These are phyloP conservation scores for Ptychoptera contaminata DNA, from an alignment of 2,888 invertebrate species.

Conservation along the genomic window DNA sequence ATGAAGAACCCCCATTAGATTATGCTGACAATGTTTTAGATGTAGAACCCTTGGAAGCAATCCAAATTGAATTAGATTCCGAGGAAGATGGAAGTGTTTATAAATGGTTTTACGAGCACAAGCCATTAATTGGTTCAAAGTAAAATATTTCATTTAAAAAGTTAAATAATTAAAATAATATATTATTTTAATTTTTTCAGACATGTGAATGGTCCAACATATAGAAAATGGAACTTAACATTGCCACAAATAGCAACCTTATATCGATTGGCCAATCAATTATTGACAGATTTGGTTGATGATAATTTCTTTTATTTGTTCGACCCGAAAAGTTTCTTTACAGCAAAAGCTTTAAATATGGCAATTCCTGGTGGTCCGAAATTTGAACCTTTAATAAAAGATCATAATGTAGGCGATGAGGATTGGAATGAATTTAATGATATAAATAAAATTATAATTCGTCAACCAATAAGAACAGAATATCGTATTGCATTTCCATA, in stretches of 20 bases:
- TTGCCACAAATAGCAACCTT: constrained; percentile 96
- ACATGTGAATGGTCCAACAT: constrained; percentile 91
- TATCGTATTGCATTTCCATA: constrained; percentile 99
- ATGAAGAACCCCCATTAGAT: constrained; percentile 98
- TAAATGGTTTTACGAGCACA: constrained; percentile 99
- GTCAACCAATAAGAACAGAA: constrained; percentile 96
- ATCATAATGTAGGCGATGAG: constrained; percentile 95
- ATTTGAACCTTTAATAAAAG: constrained; percentile 97
- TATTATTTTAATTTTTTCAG: no score
- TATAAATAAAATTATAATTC: constrained; percentile 98
- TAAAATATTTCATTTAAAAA: constrained; percentile 28
- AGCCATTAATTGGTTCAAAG: constrained; percentile 83
- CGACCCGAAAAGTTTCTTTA: constrained; percentile 98
- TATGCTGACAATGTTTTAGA: constrained; percentile 98
- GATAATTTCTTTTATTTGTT: constrained; percentile 98
- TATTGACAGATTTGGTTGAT: constrained; percentile 94
- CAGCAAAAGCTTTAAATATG: constrained; percentile 98
- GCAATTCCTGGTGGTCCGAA: constrained; percentile 99
- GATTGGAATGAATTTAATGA: constrained; percentile 99
- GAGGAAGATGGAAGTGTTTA: constrained; percentile 84
- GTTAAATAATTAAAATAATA: constrained; percentile 1
- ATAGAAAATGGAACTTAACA: constrained; percentile 89
- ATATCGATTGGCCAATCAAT: constrained; percentile 93
- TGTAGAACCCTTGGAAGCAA: constrained; percentile 96
- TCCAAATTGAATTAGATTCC: constrained; percentile 92